Conservation (phyloP, 2,888 invertebrate genomes). For the Papilio protenor region DNA sequence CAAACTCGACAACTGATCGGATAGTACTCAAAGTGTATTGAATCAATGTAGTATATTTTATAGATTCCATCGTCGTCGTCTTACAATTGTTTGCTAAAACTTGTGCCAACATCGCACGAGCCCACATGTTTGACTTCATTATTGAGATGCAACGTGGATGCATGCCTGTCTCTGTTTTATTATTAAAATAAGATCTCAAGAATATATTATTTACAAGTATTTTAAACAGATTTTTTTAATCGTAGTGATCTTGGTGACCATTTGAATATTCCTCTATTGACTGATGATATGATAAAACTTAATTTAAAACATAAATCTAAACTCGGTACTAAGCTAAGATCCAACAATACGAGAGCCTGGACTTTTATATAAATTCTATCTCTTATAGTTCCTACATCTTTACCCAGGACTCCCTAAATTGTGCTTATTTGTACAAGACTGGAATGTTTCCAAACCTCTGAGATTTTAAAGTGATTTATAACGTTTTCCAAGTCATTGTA, state of each 20-base stretch:
- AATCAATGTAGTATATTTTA: background rate
- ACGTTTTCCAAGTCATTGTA: constrained; percentile 16
- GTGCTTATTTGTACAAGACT: background rate
- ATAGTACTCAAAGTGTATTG: background rate
- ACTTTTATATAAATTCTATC: background rate
- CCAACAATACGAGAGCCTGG: background rate
- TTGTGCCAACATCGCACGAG: background rate
- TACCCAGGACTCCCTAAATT: background rate
- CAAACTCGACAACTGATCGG: background rate
- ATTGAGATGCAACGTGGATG: background rate
- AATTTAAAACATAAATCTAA: no score
- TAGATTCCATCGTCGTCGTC: background rate
- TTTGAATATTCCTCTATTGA: no score
- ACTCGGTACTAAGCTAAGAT: background rate
- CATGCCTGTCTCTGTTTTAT: background rate
- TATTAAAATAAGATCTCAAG: background rate
- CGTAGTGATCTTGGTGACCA: background rate
- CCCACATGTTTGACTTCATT: background rate
- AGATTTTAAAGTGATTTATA: constrained; percentile 8
- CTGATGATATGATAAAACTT: no score
- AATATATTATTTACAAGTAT: background rate
- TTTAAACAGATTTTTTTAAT: background rate
- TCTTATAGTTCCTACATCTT: background rate
- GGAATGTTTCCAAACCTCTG: background rate
- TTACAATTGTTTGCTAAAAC: background rate